Evolutionary conservation across 2,888 invertebrate genomes (phyloP), one percentile per base, ranked within the genome.

Genomic region (Sepioteuthis lessoniana): DNA sequence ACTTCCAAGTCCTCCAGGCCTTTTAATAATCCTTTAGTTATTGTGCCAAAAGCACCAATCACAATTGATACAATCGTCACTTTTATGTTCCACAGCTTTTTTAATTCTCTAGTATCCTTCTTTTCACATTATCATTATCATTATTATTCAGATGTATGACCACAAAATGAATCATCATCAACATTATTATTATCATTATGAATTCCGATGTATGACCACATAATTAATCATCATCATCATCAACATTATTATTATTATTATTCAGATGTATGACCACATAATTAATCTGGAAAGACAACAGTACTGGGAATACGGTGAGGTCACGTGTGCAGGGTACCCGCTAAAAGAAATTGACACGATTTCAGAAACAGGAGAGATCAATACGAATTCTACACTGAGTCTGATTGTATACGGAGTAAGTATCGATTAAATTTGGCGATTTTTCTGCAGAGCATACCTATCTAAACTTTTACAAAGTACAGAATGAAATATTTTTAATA

Each of bases 281-380:
- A 97, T 99, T 96, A 99, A 99, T 97, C 98, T 99, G 95, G 99
- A 99, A 97, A 97, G 99, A 55, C 99, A 99, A 97, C 99, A 99
- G 95, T 99, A 99, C 97, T 99, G 99, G 99, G 99, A 99, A 97
- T 98, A 99, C 95, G 99, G 99, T 97, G 97, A 97, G 98, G 99
- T 99, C 10, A 99, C 99, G 0, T 99, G 99, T 97, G 99, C 99
- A 0, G 99, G 99, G 0, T 99, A 99, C 97, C 99, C 99, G 0
- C 97, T 99, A 93, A 98, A 98, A 0, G 98, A 99, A 97, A 98
- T 99, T 76, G 99, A 99, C 96, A 99, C 99, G 0, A 99, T 99
- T 95, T 98, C 96, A 0, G 95, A 95, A 28, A 95, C 95, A 5
- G 97, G 97, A n/a, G 98, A 98, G 95, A 99, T 99, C n/a, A 99